These are phyloP conservation scores for Halisarca cf. caerulea DNA, from an alignment of 37 sponge, comb jelly and placozoan species.

Conservation along the genomic window DNA sequence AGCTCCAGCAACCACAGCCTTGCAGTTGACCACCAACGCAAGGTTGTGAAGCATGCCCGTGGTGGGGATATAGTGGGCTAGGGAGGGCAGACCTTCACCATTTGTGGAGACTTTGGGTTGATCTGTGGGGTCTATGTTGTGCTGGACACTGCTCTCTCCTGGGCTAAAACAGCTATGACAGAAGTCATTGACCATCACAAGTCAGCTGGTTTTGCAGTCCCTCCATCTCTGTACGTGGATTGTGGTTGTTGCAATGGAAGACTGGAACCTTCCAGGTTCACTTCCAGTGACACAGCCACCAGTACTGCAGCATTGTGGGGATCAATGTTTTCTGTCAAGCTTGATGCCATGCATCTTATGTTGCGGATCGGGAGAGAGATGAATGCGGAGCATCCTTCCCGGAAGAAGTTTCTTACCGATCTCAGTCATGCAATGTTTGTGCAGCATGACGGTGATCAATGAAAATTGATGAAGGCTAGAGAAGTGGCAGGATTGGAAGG, in stretches of 20 bases:
- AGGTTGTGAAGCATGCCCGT: conserved; percentile 31
- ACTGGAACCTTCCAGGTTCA: background rate
- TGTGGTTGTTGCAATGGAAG: conserved; percentile 30
- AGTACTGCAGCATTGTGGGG: background rate
- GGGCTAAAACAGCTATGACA: conserved; percentile 28
- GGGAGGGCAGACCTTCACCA: conserved; percentile 39
- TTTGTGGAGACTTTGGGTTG: conserved; percentile 34
- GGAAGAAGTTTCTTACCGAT: too few relatives aligned
- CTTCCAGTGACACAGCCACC: background rate
- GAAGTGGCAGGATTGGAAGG: too few relatives aligned
- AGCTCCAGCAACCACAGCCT: conserved; percentile 19
- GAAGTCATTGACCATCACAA: conserved; percentile 33
- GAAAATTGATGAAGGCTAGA: too few relatives aligned
- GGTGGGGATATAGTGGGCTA: conserved; percentile 31
- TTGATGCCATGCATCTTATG: too few relatives aligned
- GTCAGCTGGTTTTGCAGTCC: background rate
- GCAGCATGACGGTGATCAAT: too few relatives aligned
- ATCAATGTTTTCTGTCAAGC: too few relatives aligned
- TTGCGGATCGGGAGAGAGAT: too few relatives aligned
- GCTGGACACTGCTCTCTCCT: conserved; percentile 36
- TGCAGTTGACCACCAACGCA: conserved; percentile 34
- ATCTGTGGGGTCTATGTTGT: conserved; percentile 38
- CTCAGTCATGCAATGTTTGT: too few relatives aligned
- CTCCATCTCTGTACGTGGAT: conserved; percentile 18
- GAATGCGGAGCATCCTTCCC: too few relatives aligned